Evolutionary conservation across 1,140 invertebrate genomes (phyloP).

Genomic region (Drusus annulatus): DNA sequence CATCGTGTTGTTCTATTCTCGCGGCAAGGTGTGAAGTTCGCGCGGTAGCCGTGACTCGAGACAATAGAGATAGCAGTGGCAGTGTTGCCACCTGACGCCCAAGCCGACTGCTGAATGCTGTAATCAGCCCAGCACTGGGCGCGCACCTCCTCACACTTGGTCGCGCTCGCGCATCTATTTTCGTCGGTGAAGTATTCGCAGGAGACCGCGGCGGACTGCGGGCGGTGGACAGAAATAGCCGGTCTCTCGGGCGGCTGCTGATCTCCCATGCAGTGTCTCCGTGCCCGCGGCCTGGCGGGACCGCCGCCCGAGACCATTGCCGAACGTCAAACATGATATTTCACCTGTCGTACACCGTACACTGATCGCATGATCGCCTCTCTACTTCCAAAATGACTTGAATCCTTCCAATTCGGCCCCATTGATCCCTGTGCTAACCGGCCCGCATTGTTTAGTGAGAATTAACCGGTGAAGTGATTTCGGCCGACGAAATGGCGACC

Average conservation of each 20-base stretch:
- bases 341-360: slow-evolving; percentile 49
- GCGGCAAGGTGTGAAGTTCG: neutral
- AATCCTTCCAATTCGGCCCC: neutral
- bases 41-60: neutral
- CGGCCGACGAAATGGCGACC: slow-evolving; percentile 31
- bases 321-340: slow-evolving; percentile 49
- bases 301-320: slow-evolving; percentile 45
- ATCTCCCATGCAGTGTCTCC: slow-evolving; percentile 33
- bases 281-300: slow-evolving; percentile 39
- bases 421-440: slow-evolving; percentile 5
- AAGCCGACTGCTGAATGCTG: neutral
- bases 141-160: slow-evolving; percentile 19
- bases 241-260: slow-evolving; percentile 10
- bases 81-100: slow-evolving; percentile 15
- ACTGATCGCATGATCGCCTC: slow-evolving; percentile 43
- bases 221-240: slow-evolving; percentile 40
- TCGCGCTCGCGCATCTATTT: slow-evolving; percentile 41
- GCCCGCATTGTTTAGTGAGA: neutral
- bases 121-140: slow-evolving; percentile 5
- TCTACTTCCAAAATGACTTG: slow-evolving; percentile 22
- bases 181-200: slow-evolving; percentile 36
- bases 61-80: neutral
- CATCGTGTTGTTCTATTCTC: neutral
- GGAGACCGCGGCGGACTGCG: neutral
- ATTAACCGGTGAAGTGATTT: slow-evolving; percentile 27